phyloP scores from a whole-genome alignment of 2,888 invertebrate genomes.

The Lasioglossum marginatum region DNA sequence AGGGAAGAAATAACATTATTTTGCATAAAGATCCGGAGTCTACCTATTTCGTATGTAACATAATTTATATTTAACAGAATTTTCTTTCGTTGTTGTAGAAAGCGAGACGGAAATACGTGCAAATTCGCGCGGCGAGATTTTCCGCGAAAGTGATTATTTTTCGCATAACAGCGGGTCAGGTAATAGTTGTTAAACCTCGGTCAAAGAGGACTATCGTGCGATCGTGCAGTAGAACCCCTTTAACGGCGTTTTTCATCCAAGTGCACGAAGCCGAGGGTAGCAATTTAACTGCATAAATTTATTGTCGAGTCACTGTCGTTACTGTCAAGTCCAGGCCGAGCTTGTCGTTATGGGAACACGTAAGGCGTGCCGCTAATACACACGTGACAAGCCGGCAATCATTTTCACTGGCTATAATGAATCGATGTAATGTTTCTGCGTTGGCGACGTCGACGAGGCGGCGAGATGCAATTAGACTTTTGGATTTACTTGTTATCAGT shows the following conservation, averaged over 20 bases:
- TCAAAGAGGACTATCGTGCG: conserved; percentile 20
- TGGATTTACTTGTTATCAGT: not conserved
- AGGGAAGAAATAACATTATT: too few species aligned
- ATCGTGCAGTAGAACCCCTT: conserved; percentile 12
- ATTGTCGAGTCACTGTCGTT: conserved; percentile 54
- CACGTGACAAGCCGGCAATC: conserved; percentile 45
- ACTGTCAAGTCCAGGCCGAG: conserved; percentile 16
- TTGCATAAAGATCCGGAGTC: too few species aligned
- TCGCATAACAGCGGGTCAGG: not conserved
- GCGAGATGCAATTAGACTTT: conserved; percentile 26
- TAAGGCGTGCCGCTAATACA: conserved; percentile 41
- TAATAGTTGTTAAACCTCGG: conserved; percentile 34
- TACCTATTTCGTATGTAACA: too few species aligned
- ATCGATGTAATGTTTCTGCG: conserved; percentile 20
- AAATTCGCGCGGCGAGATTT: not conserved
- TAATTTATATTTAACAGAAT: too few species aligned
- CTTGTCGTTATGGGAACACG: conserved; percentile 35
- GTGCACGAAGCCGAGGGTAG: conserved; percentile 38
- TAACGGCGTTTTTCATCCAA: conserved; percentile 17
- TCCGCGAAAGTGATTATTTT: not conserved
- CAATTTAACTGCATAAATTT: conserved; percentile 61
- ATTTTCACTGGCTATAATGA: conserved; percentile 41
- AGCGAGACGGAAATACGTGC: too few species aligned
- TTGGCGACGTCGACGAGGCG: not conserved
- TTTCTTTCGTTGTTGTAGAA: too few species aligned